Evolutionary conservation across 2,113 vertebrate genomes (phyloP), one percentile per base, ranked within the genome.

Genomic region (Gymnogyps californianus): DNA sequence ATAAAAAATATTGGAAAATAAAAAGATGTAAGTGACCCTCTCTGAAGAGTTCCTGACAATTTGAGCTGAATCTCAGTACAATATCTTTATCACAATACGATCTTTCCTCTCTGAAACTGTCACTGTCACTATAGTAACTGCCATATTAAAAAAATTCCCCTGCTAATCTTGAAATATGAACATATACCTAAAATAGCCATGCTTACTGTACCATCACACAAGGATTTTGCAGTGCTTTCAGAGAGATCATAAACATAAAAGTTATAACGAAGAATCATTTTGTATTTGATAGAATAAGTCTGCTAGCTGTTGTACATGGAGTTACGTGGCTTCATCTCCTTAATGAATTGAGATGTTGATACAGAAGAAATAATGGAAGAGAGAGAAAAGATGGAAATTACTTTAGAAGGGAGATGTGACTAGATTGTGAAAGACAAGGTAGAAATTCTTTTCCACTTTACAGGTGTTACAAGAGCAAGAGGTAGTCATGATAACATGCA

Each of bases 61-160:
- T 54, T 82, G 38, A 90, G 83, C 40, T 96, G 62, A 90, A 78
- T 93, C 69, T 89, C 49, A 66, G 71, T 55, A 91, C 67, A 77
- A 29, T 94, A 57, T 96, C 89, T 96, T 83, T 91, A 94, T 85
- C 75, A 85, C 64, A 90, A 86, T 77, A 66, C 58, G 71, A 83
- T 91, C 71, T 94, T 96, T 81, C 32, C 54, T 86, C 36, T 93
- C 89, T 88, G 82, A 93, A 94, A 85, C 46, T 88, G 81, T 88
- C 83, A 67, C 89, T 91, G 95, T 97, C 91, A 93, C 97, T 96
- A 95, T 97, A 97, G 95, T 96, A 96, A 97, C 96, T 90, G 64
- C 71, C 19, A 75, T 74, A 93, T 86, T 74, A 71, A 85, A 94
- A 95, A 89, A 97, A 83, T 1, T 72, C 59, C 62, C 59, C 31